Conservation (phyloP, 1,140 invertebrate species). For the Drosophila tristis region DNA sequence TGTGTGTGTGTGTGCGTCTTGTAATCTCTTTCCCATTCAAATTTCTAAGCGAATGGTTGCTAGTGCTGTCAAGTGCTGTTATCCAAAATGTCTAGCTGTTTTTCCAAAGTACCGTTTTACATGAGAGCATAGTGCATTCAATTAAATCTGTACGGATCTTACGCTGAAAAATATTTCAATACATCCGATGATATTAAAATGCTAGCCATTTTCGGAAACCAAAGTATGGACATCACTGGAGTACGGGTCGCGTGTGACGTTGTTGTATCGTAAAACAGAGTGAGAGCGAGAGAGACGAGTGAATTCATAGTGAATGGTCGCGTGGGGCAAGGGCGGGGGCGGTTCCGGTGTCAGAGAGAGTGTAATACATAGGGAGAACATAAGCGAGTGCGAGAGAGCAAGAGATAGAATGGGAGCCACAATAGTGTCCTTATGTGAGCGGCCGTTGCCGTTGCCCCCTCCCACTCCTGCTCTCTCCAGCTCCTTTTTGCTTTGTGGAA, state of each 20-base stretch:
- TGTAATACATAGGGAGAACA: slow-evolving; percentile 30
- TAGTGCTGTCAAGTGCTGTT: slow-evolving; percentile 17
- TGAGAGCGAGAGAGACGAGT: slow-evolving; percentile 9
- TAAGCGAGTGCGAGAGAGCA: slow-evolving; percentile 20
- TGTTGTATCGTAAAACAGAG: slow-evolving; percentile 58
- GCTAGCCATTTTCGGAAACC: slow-evolving; percentile 24
- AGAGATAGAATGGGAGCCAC: slow-evolving; percentile 18
- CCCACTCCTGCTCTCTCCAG: slow-evolving; percentile 16
- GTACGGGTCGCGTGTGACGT: slow-evolving; percentile 59
- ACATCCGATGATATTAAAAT: slow-evolving; percentile 44
- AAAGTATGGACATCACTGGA: slow-evolving; percentile 26
- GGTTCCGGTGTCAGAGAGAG: slow-evolving; percentile 55
- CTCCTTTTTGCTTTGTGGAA: slow-evolving; percentile 39
- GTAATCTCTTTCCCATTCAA: slow-evolving; percentile 45
- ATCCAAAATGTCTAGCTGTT: slow-evolving; percentile 15
- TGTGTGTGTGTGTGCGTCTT: slow-evolving; percentile 26
- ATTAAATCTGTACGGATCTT: no score
- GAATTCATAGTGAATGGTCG: background rate
- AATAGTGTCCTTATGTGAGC: slow-evolving; percentile 53
- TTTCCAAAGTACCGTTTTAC: background rate
- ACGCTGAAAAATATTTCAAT: slow-evolving; percentile 10
- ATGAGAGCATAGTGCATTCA: background rate
- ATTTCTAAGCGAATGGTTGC: slow-evolving; percentile 32
- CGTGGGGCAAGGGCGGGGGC: slow-evolving; percentile 43
- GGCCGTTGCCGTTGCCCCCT: slow-evolving; percentile 2